Percentiles rank a stretch among this genome's conserved stretches.
Conservation (phyloP, 2,797 vertebrate species). For the Coregonus sp. region DNA sequence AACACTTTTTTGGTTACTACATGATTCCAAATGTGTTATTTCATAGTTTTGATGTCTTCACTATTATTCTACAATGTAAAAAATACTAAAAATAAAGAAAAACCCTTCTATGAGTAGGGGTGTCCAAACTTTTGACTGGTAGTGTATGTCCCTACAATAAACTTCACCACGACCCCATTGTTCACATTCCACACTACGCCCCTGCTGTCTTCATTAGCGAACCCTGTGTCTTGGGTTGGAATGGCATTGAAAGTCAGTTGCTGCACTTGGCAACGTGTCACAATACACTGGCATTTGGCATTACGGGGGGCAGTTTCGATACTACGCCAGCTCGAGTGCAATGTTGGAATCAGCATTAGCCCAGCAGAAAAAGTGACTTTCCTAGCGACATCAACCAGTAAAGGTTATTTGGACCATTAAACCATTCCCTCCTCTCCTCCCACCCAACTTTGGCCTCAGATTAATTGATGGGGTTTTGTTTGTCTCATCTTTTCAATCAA, state of each 20-base stretch:
- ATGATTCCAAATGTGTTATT: no score
- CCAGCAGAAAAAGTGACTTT: constrained; percentile 18
- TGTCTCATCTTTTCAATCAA: background rate
- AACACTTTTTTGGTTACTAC: no score
- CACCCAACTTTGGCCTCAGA: constrained; percentile 1
- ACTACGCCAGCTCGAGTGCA: constrained; percentile 5
- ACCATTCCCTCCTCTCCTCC: background rate
- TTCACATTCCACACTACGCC: constrained; percentile 17
- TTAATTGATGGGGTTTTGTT: constrained; percentile 12
- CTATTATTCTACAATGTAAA: no score
- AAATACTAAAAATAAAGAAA: no score
- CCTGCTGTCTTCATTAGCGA: constrained; percentile 18
- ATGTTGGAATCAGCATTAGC: constrained; percentile 21
- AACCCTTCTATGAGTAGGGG: no score
- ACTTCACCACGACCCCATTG: constrained; percentile 42
- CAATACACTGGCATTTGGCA: constrained; percentile 12
- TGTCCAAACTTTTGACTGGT: no score
- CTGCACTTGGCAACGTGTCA: constrained; percentile 16
- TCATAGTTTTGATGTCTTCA: no score
- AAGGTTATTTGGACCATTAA: constrained; percentile 19
- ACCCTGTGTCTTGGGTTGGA: constrained; percentile 16
- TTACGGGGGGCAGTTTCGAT: background rate
- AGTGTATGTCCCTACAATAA: constrained; percentile 12
- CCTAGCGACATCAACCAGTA: background rate
- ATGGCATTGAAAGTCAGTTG: constrained; percentile 29